A percentile compares a stretch with the other conserved stretches of the same genome.
phyloP scores from a whole-genome alignment of 2,888 invertebrate genomes.

The Thera obeliscata region DNA sequence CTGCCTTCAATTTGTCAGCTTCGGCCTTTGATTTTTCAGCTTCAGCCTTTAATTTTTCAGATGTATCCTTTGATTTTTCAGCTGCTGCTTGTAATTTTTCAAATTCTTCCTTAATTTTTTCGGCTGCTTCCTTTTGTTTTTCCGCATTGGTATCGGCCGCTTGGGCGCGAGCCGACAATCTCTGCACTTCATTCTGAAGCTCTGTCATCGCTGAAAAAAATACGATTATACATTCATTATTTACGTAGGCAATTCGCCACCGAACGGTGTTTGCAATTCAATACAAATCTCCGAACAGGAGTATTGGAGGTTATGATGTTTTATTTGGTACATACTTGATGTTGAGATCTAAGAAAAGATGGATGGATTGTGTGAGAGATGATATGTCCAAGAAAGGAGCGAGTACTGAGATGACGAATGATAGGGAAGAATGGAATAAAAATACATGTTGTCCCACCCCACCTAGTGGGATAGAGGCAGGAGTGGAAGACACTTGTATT shows the following conservation, averaged over 20 bases:
- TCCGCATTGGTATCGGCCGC: slow-evolving; percentile 65
- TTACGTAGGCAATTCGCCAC: too few relatives aligned
- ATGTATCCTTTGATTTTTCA: slow-evolving; percentile 73
- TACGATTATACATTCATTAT: neutral
- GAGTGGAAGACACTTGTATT: too few relatives aligned
- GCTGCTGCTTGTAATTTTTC: slow-evolving; percentile 57
- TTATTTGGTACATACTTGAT: too few relatives aligned
- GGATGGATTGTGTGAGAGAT: too few relatives aligned
- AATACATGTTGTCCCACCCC: too few relatives aligned
- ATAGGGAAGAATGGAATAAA: too few relatives aligned
- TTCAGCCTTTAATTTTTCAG: slow-evolving; percentile 61
- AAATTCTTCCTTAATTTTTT: slow-evolving; percentile 76
- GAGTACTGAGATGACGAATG: too few relatives aligned
- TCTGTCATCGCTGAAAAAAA: slow-evolving; percentile 65
- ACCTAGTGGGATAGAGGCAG: too few relatives aligned
- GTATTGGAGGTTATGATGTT: neutral
- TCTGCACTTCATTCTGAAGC: slow-evolving; percentile 78
- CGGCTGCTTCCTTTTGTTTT: slow-evolving; percentile 38
- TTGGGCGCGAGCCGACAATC: slow-evolving; percentile 67
- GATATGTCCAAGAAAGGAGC: too few relatives aligned
- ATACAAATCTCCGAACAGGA: too few relatives aligned
- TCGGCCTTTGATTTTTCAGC: slow-evolving; percentile 54
- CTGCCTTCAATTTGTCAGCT: neutral
- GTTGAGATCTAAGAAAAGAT: too few relatives aligned
- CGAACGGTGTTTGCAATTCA: too few relatives aligned